Evolutionary conservation across 30 jellyfish, hydroid and myxozoan genomes (phyloP).

Genomic region (Aurelia aurita complex sp. Pacific): DNA sequence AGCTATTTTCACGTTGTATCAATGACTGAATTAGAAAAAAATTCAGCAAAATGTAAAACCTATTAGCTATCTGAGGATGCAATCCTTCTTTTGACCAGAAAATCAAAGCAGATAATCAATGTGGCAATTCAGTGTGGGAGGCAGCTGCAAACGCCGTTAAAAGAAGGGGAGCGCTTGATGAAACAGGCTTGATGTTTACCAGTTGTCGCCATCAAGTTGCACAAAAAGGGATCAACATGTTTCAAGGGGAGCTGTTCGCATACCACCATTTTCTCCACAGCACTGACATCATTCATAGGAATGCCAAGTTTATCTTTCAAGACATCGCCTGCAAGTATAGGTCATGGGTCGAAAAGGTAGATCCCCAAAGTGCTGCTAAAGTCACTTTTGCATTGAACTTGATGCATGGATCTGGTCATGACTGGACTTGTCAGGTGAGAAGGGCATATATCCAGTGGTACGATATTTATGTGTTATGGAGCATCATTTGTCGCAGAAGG

Average conservation of each 20-base stretch:
- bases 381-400: slow-evolving; percentile 7
- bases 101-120: background rate
- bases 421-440: slow-evolving; percentile 4
- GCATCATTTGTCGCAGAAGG: no score
- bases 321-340: slow-evolving; percentile 4
- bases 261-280: background rate
- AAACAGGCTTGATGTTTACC: slow-evolving; percentile 2
- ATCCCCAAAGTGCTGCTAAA: background rate
- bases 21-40: no score
- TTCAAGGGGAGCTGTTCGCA: slow-evolving; percentile 19
- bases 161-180: background rate
- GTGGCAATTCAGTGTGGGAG: slow-evolving; percentile 23
- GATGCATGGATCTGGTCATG: slow-evolving; percentile 16
- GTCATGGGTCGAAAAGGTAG: slow-evolving; percentile 3
- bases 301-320: background rate
- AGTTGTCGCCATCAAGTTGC: slow-evolving; percentile 17
- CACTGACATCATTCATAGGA: background rate
- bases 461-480: no score
- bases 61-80: no score
- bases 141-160: slow-evolving; percentile 8
- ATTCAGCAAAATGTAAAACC: no score
- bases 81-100: background rate
- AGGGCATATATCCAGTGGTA: no score
- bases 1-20: no score
- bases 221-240: slow-evolving; percentile 8